Evolutionary conservation across 2,113 vertebrate species (phyloP), one percentile per base, ranked within the genome.

Genomic region (Columba janthina): DNA sequence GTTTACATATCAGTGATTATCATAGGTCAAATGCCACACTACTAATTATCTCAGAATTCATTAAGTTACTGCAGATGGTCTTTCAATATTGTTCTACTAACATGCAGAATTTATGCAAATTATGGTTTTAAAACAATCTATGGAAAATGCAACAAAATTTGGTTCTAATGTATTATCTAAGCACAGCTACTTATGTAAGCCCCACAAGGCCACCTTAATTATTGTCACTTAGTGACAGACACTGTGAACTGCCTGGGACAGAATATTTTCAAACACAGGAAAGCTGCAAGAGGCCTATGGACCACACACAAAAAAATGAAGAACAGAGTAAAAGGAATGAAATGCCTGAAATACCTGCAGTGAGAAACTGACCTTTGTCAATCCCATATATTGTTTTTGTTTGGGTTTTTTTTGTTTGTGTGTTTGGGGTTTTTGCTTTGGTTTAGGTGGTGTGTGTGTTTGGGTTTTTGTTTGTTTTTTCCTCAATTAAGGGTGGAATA

Each of bases 121-220:
- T 61, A 6, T 38, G 18, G 4, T 4, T 91, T 74, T 71, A 87
- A 18, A 19, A 67, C 6, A 15, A 25, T 28, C 17, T 32, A 31
- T 4, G 7, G 53, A 40, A 88, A 90, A 88, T 1, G 0, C 77
- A 95, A 83, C 34, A 36, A 84, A 80, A 48, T 32, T 32, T 40
- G 10, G 0, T 2, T 18, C 79, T 79, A 31, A 51, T 0, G 0
- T 40, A 29, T 51, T 70, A 83, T 34, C 57, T 84, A 32, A 93
- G 40, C 20, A n/a, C 10, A 50, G 38, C 54, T 74, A 80, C 34
- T 75, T 53, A 51, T 0, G 0, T 18, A 85, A 75, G 11, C 56
- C 72, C 34, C 29, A 46, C 22, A 81, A 65, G 24, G 28, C 32
- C 36, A 80, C 36, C 46, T 60, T 83, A 65, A 69, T 40, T 76